Evolutionary conservation across 1,140 invertebrate species (phyloP).

Genomic region (Drosophila mayri): DNA sequence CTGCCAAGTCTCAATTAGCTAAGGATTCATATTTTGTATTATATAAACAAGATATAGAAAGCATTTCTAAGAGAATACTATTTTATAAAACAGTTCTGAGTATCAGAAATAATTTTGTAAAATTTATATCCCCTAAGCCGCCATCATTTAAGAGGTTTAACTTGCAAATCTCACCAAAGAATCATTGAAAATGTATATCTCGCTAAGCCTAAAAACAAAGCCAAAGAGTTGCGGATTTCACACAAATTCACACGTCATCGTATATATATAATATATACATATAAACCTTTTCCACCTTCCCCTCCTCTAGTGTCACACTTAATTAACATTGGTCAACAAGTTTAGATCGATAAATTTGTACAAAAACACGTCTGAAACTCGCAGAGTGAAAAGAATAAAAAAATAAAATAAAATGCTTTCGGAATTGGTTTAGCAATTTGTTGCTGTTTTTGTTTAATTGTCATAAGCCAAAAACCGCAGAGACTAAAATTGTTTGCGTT

Average conservation of each 20-base stretch:
- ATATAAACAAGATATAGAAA: background rate
- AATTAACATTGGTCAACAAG: slow-evolving; percentile 68
- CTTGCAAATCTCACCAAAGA: background rate
- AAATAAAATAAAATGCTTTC: slow-evolving; percentile 40
- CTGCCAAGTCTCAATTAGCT: too few species aligned
- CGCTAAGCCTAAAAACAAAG: slow-evolving; percentile 14
- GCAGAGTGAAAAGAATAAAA: slow-evolving; percentile 21
- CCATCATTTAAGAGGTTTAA: slow-evolving; percentile 1
- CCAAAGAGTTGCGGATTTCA: slow-evolving; percentile 14
- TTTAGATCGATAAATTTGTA: slow-evolving; percentile 64
- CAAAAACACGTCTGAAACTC: slow-evolving; percentile 39
- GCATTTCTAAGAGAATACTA: background rate
- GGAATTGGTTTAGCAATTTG: slow-evolving; percentile 50
- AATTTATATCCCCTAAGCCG: too few species aligned
- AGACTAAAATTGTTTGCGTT: slow-evolving; percentile 41
- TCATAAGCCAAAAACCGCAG: slow-evolving; percentile 59
- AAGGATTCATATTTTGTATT: too few species aligned
- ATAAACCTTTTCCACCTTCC: background rate
- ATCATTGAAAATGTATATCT: slow-evolving; percentile 24
- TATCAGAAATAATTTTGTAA: background rate
- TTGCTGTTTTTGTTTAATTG: slow-evolving; percentile 49
- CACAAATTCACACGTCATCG: slow-evolving; percentile 39
- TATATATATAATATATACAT: slow-evolving; percentile 4
- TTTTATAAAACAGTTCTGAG: background rate
- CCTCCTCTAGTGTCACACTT: slow-evolving; percentile 27